phyloP scores from a whole-genome alignment of 2,113 vertebrate species.

The Corythornis madagascariensis region DNA sequence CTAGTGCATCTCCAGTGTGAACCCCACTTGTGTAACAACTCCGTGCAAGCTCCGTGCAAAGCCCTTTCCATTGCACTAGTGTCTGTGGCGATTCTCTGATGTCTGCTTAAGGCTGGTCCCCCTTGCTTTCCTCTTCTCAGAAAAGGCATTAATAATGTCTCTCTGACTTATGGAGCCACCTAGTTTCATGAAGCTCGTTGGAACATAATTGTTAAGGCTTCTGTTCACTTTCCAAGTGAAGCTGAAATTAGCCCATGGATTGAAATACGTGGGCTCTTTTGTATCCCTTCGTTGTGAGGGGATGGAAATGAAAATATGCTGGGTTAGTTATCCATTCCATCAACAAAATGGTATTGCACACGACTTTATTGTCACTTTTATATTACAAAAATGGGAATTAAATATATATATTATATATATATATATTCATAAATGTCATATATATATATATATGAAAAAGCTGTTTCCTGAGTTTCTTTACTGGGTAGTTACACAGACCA shows the following conservation, averaged over 20 bases:
- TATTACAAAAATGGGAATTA: background rate
- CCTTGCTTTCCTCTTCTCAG: background rate
- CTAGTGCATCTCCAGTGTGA: background rate
- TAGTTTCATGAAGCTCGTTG: constrained; percentile 7
- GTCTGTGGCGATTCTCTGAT: background rate
- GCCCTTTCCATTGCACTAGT: background rate
- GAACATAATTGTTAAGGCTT: constrained; percentile 9
- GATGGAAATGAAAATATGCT: constrained; percentile 5
- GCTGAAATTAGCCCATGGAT: constrained; percentile 25
- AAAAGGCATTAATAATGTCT: background rate
- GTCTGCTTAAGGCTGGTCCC: background rate
- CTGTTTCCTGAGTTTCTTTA: background rate
- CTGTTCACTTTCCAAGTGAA: constrained; percentile 56
- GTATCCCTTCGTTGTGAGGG: background rate
- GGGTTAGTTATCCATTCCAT: background rate
- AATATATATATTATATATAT: too few relatives aligned
- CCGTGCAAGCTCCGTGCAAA: background rate
- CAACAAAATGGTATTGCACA: background rate
- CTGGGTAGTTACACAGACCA: background rate
- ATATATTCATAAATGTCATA: too few relatives aligned
- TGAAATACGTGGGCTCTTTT: background rate
- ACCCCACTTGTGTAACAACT: background rate
- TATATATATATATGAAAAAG: background rate
- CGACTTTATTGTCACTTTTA: background rate
- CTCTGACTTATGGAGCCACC: background rate